Evolutionary conservation across 2,888 invertebrate species (phyloP).

Genomic region (Nymphalis urticae): DNA sequence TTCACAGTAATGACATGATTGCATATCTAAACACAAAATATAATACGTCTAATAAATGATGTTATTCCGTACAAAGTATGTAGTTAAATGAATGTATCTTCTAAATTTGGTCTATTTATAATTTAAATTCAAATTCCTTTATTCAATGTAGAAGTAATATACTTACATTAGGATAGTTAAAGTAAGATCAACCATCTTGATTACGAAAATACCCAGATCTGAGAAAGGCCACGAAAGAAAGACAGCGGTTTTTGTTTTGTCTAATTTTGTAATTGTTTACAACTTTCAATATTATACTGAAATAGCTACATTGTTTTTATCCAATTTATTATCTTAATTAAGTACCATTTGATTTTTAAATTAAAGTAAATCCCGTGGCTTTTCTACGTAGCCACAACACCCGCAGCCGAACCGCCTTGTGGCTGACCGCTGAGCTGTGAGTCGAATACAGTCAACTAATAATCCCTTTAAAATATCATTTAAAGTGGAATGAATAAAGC

Average conservation of each 20-base stretch:
- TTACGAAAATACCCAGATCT: too few species aligned
- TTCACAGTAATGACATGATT: neutral
- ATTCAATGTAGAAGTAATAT: too few species aligned
- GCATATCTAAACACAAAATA: neutral
- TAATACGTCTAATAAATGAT: neutral
- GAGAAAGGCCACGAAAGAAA: too few species aligned
- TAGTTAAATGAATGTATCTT: too few species aligned
- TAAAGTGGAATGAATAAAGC: neutral
- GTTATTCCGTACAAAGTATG: too few species aligned
- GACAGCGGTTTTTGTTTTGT: too few species aligned
- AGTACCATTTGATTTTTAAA: conserved; percentile 4
- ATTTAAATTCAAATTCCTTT: too few species aligned
- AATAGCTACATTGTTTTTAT: neutral
- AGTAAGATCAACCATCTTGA: too few species aligned
- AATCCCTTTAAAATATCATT: neutral
- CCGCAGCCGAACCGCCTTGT: conserved; percentile 24
- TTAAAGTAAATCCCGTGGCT: conserved; percentile 14
- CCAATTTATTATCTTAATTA: neutral
- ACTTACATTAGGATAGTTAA: too few species aligned
- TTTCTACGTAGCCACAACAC: conserved; percentile 10
- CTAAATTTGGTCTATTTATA: too few species aligned
- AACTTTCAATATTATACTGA: too few species aligned
- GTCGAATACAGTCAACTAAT: conserved; percentile 6
- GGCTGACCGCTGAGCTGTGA: conserved; percentile 10
- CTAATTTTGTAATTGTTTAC: too few species aligned